Conservation (phyloP, 2,888 invertebrate species). For the Chrysolina americana region DNA sequence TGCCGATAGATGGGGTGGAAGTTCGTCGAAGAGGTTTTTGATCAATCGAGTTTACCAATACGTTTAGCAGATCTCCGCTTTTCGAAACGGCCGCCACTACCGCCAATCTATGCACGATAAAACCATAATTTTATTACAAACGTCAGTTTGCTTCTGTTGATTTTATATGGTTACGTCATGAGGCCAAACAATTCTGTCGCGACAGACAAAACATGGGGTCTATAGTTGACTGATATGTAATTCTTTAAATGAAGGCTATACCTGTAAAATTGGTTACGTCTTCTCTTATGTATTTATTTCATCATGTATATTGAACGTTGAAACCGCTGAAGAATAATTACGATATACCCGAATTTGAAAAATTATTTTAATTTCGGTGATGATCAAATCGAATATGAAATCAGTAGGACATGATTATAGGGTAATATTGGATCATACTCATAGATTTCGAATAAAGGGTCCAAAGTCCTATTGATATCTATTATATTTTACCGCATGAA, state of each 20-base stretch:
- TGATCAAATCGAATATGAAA: too few species aligned
- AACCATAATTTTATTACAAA: constrained; percentile 65
- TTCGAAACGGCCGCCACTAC: constrained; percentile 58
- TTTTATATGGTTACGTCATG: constrained; percentile 30
- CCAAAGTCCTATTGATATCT: too few species aligned
- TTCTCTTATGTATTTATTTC: too few species aligned
- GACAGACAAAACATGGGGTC: neutral
- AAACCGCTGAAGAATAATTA: too few species aligned
- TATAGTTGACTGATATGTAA: neutral
- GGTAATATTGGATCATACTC: too few species aligned
- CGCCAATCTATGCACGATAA: constrained; percentile 68
- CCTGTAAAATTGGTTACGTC: too few species aligned
- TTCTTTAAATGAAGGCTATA: neutral
- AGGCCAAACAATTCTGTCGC: constrained; percentile 15
- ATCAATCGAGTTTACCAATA: constrained; percentile 48
- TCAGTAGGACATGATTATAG: too few species aligned
- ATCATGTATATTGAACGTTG: too few species aligned
- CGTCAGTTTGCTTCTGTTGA: constrained; percentile 52
- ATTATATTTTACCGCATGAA: too few species aligned
- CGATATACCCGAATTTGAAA: too few species aligned
- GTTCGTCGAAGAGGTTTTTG: constrained; percentile 34
- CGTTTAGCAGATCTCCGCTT: constrained; percentile 38
- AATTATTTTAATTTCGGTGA: too few species aligned
- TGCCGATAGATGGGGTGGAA: constrained; percentile 58
- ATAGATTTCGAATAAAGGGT: too few species aligned